Percentiles rank a stretch among this genome's conserved stretches.
These are phyloP conservation scores for Eidolon helvum DNA, from an alignment of 2,113 vertebrate genomes.

Conservation along the genomic window DNA sequence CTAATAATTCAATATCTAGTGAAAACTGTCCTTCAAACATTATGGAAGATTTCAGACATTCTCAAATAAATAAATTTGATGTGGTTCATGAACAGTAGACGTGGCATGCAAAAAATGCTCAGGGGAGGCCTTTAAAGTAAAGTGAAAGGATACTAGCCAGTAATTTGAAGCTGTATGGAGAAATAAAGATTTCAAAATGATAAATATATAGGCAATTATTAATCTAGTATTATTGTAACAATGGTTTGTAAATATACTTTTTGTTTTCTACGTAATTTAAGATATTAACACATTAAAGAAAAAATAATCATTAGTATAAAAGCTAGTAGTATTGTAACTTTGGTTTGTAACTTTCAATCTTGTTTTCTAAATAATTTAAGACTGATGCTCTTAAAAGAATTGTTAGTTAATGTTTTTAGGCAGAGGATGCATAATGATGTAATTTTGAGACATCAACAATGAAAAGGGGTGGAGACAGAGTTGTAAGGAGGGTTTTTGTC, in stretches of 20 bases:
- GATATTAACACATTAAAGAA: not conserved
- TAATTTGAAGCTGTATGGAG: not conserved
- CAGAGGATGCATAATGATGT: not conserved
- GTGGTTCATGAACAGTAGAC: not conserved
- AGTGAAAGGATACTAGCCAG: not conserved
- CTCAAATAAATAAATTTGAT: not conserved
- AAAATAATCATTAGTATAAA: not conserved
- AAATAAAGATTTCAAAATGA: not conserved
- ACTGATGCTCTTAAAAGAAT: not conserved
- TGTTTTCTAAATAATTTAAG: not conserved
- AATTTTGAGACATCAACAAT: not conserved
- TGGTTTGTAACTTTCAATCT: not conserved
- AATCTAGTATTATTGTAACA: not conserved
- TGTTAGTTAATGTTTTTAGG: not conserved
- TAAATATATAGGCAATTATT: not conserved
- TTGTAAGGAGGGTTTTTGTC: not conserved
- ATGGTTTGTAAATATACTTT: not conserved
- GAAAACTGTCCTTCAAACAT: not conserved
- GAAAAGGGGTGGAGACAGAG: not conserved
- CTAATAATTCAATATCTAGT: not conserved
- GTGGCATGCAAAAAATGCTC: not conserved
- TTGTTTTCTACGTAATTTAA: not conserved
- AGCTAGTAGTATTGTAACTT: not conserved
- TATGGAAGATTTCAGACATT: not conserved
- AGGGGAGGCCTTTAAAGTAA: not conserved